Conservation (phyloP, 2,797 vertebrate species). For the Dipus sagitta region DNA sequence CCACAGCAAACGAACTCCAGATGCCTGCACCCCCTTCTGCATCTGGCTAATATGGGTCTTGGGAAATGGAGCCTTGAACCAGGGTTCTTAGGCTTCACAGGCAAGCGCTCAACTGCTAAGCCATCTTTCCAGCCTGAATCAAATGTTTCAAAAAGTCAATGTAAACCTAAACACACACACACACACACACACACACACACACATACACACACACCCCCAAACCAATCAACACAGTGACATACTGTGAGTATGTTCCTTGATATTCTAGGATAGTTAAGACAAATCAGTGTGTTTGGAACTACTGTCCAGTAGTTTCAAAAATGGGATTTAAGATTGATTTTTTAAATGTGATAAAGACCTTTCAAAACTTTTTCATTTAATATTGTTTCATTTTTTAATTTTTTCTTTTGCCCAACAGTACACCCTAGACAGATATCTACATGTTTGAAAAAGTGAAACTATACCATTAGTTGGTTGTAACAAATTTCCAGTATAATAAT, state of each 20-base stretch:
- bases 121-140: neutral
- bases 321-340: constrained; percentile 84
- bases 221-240: too few relatives aligned
- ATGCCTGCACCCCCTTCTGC: too few relatives aligned
- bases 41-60: too few relatives aligned
- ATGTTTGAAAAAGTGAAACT: constrained; percentile 86
- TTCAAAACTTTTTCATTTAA: constrained; percentile 71
- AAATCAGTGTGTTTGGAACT: constrained; percentile 83
- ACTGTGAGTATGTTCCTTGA: constrained; percentile 48
- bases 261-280: constrained; percentile 75
- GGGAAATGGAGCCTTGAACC: too few relatives aligned
- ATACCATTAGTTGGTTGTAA: constrained; percentile 80
- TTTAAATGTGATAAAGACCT: constrained; percentile 85
- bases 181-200: neutral
- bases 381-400: constrained; percentile 75
- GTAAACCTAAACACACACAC: neutral
- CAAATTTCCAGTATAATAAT: constrained; percentile 85
- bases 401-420: constrained; percentile 69
- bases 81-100: too few relatives aligned
- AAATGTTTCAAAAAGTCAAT: constrained; percentile 35
- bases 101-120: too few relatives aligned
- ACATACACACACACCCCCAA: neutral
- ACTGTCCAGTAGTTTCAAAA: constrained; percentile 82
- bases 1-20: too few relatives aligned
- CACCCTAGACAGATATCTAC: constrained; percentile 84